Evolutionary conservation across 2,797 vertebrate species (phyloP).

Genomic region (Arctocebus calabarensis): DNA sequence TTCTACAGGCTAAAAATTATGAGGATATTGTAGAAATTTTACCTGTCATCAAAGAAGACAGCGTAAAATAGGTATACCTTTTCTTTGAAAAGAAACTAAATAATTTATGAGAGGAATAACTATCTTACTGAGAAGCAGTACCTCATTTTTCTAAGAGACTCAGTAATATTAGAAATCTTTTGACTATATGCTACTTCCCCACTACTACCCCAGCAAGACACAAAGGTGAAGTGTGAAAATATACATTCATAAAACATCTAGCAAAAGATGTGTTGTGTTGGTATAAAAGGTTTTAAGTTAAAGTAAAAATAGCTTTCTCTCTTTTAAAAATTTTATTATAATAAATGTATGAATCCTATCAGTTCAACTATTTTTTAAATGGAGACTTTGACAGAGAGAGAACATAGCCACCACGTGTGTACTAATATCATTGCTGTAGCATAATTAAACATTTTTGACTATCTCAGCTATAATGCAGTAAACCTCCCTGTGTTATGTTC

Average conservation of each 20-base stretch:
- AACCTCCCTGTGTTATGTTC: background rate
- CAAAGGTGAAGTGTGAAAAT: background rate
- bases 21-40: background rate
- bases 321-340: background rate
- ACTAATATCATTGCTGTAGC: background rate
- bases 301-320: background rate
- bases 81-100: constrained; percentile 2
- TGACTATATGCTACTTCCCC: background rate
- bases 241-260: background rate
- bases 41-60: background rate
- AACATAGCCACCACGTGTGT: background rate
- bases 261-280: background rate
- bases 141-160: background rate
- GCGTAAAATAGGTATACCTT: background rate
- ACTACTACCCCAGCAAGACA: background rate
- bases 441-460: background rate
- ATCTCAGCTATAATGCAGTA: background rate
- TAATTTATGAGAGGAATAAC: background rate
- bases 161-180: background rate
- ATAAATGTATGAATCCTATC: background rate
- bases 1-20: background rate
- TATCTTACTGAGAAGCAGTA: background rate
- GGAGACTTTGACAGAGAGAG: background rate
- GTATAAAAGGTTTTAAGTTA: background rate
- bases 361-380: background rate